phyloP scores from a whole-genome alignment of 1,140 invertebrate genomes.

The Drosophila littoralis region DNA sequence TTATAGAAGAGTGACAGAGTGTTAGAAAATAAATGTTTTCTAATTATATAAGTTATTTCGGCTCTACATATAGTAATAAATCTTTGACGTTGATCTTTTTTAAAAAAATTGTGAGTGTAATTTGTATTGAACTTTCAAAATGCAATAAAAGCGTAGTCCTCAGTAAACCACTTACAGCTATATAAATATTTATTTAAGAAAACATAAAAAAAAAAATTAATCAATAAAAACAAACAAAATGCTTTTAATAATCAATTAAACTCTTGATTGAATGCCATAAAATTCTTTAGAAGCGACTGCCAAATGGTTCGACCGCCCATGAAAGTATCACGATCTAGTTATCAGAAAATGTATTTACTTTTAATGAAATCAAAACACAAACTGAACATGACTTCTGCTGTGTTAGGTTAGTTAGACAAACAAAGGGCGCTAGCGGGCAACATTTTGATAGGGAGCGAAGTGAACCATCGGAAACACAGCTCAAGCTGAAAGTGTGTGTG shows the following conservation, averaged over 20 bases:
- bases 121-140: no score
- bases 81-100: no score
- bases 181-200: no score
- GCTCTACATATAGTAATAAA: no score
- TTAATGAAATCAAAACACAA: slow-evolving; percentile 63
- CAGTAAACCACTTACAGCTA: no score
- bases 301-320: slow-evolving; percentile 8
- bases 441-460: slow-evolving; percentile 1
- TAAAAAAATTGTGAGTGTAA: no score
- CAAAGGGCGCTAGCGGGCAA: slow-evolving; percentile 41
- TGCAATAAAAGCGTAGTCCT: no score
- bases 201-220: slow-evolving; percentile 1
- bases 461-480: slow-evolving; percentile 5
- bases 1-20: neutral
- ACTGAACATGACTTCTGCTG: slow-evolving; percentile 48
- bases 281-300: neutral
- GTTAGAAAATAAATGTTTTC: neutral
- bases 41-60: no score
- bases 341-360: slow-evolving; percentile 67
- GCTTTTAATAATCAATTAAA: slow-evolving; percentile 50
- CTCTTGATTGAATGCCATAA: slow-evolving; percentile 33
- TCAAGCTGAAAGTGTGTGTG: slow-evolving; percentile 13
- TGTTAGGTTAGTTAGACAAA: slow-evolving; percentile 42
- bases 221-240: slow-evolving; percentile 44
- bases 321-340: slow-evolving; percentile 58